A percentile compares a stretch with the other conserved stretches of the same genome.
Conservation (phyloP, 1,140 invertebrate genomes). For the Drosophila kikkawai region DNA sequence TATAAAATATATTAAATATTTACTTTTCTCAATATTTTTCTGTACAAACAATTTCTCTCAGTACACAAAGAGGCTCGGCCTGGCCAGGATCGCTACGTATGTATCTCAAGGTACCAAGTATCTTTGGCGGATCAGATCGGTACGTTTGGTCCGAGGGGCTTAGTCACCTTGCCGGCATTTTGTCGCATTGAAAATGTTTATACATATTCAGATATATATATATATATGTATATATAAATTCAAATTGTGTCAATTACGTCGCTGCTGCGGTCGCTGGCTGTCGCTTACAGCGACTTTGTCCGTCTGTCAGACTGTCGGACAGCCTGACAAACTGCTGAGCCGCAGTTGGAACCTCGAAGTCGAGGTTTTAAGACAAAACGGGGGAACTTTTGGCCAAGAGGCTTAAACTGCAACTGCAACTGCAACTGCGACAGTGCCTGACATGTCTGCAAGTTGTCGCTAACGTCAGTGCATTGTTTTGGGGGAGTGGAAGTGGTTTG, state of each 20-base stretch:
- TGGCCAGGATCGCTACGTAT: conserved; percentile 46
- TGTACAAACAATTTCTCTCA: background rate
- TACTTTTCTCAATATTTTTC: background rate
- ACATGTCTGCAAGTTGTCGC: conserved; percentile 73
- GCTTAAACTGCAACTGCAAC: conserved; percentile 25
- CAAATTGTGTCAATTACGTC: conserved; percentile 82
- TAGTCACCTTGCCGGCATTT: conserved; percentile 70
- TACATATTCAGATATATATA: background rate
- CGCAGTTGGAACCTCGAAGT: conserved; percentile 21
- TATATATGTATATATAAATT: conserved; percentile 63
- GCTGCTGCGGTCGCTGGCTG: conserved; percentile 55
- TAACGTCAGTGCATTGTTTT: conserved; percentile 19
- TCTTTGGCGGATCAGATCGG: conserved; percentile 23
- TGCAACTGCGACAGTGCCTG: conserved; percentile 42
- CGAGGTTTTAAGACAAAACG: background rate
- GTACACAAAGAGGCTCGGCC: conserved; percentile 28
- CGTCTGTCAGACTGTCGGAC: conserved; percentile 25
- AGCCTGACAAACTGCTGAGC: conserved; percentile 57
- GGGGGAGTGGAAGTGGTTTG: conserved; percentile 21
- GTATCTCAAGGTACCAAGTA: conserved; percentile 8
- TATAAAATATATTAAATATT: background rate
- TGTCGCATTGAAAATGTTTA: conserved; percentile 60
- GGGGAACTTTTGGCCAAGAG: conserved; percentile 44
- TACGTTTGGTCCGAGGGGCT: conserved; percentile 31
- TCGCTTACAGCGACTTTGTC: conserved; percentile 61